Evolutionary conservation across 2,797 vertebrate species (phyloP), one percentile per base, ranked within the genome.

Genomic region (Pseudochromis fuscus): DNA sequence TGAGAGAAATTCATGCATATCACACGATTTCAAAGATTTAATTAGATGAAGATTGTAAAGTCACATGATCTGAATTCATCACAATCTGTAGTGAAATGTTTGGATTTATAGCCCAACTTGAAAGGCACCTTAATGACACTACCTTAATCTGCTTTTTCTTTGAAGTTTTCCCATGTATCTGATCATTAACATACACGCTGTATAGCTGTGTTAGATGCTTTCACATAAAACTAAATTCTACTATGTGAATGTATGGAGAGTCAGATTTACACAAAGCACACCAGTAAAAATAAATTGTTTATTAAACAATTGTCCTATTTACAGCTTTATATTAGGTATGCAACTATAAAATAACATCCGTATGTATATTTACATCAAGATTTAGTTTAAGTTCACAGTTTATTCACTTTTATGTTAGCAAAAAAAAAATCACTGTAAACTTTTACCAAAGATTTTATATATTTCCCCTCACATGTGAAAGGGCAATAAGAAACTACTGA

Each of bases 241-340:
- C 4, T 1, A 15, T 35, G 3, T 40, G 7, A 18, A 24, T n/a
- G 15, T 44, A 9, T 27, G 16, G 16, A 21, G 11, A 33, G 5
- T 58, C 15, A 69, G 40, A 61, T 10, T 44, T 37, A 78, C 37
- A 50, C 2, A 50, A 52, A 21, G 1, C 21, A 74, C 56, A 64
- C 21, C 33, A 13, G 19, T 79, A 77, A 78, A 88, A 89, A 90
- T 87, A 87, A 24, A 65, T 10, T 28, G 27, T 92, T 92, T 83
- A 89, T 81, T 89, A 53, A 71, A 75, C 46, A 63, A 70, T 55
- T 64, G 7, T 62, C 57, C 67, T 79, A 83, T 87, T 79, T 75
- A 87, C 73, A 88, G 21, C 11, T 52, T 68, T 60, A 58, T 48
- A 72, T 59, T 63, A 45, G 51, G 25, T 10, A 38, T 8, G 21